Conservation (phyloP, 2,113 vertebrate genomes). For the Chlamydotis undulata region DNA sequence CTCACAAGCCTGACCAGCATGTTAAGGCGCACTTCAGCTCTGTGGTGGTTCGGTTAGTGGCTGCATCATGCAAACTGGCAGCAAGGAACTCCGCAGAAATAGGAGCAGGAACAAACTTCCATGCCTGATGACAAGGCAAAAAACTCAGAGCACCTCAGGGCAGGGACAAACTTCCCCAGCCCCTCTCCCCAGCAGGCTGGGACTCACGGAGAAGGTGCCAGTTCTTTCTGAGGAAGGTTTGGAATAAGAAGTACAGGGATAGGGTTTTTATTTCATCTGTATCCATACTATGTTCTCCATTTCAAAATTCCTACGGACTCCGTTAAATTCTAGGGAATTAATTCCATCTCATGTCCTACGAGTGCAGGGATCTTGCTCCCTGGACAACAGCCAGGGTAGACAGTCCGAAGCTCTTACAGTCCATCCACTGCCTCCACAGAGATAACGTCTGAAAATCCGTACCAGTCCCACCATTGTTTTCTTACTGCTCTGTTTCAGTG, state of each 20-base stretch:
- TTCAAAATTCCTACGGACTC: neutral
- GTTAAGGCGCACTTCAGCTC: neutral
- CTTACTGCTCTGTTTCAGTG: neutral
- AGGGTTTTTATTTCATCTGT: neutral
- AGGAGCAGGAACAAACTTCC: neutral
- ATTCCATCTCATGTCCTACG: neutral
- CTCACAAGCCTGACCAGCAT: constrained; percentile 11
- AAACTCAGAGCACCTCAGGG: neutral
- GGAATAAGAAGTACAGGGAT: neutral
- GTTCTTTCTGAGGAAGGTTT: neutral
- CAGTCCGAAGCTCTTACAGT: neutral
- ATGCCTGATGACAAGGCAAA: constrained; percentile 8
- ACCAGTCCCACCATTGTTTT: accelerated
- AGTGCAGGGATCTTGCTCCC: neutral
- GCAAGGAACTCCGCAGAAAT: neutral
- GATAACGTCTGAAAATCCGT: neutral
- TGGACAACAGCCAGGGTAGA: neutral
- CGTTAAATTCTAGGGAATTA: neutral
- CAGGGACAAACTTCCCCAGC: neutral
- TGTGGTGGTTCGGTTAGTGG: neutral
- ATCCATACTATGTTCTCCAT: accelerated
- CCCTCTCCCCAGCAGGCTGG: accelerated
- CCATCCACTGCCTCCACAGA: neutral
- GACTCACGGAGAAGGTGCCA: neutral
- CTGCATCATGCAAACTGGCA: constrained; percentile 58